Percentiles rank a stretch among this genome's conserved stretches.
These are phyloP conservation scores for Xenopus petersii DNA, from an alignment of 2,797 vertebrate species.

Conservation along the genomic window DNA sequence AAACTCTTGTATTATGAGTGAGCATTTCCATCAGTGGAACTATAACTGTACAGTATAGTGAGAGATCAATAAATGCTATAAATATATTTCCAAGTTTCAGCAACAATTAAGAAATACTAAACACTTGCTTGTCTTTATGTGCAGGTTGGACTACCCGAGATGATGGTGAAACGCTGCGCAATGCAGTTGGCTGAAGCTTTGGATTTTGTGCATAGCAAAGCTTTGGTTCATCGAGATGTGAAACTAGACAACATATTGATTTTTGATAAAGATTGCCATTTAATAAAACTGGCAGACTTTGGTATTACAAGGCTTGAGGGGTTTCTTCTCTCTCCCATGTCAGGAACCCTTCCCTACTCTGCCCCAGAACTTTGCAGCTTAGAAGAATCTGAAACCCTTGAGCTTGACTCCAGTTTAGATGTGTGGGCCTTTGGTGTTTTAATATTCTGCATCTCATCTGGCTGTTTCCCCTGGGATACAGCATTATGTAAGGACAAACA, in stretches of 20 bases:
- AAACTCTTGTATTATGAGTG: too few relatives aligned
- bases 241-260: conserved; percentile 91
- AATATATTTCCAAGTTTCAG: too few relatives aligned
- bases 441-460: conserved; percentile 78
- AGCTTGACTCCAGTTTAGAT: conserved; percentile 74
- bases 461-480: conserved; percentile 86
- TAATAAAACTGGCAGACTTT: conserved; percentile 87
- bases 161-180: conserved; percentile 77
- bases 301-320: conserved; percentile 73
- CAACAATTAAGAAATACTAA: too few relatives aligned
- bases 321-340: conserved; percentile 49
- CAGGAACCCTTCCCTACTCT: conserved; percentile 69
- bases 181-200: conserved; percentile 81
- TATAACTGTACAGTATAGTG: too few relatives aligned
- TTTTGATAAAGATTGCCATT: conserved; percentile 75
- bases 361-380: conserved; percentile 71
- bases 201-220: conserved; percentile 82
- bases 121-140: background rate
- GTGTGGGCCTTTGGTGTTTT: conserved; percentile 87
- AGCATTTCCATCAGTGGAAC: too few relatives aligned
- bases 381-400: conserved; percentile 64
- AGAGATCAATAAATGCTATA: too few relatives aligned
- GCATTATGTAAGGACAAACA: conserved; percentile 70
- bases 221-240: conserved; percentile 88
- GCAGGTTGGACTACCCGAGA: conserved; percentile 77